Conservation (phyloP, 2,797 vertebrate genomes). For the Clarias fuscus region DNA sequence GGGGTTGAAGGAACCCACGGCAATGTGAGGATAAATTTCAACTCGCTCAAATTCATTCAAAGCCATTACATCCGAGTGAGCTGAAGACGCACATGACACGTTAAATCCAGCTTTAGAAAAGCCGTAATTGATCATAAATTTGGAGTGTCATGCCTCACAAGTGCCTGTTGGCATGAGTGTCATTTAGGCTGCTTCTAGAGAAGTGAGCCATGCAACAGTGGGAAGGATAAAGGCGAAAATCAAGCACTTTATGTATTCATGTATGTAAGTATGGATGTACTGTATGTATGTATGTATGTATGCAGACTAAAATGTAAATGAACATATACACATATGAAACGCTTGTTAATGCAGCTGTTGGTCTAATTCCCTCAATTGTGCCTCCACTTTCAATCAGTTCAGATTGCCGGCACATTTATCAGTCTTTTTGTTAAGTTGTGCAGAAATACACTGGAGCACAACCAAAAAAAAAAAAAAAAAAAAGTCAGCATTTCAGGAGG, state of each 20-base stretch:
- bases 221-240: constrained; percentile 13
- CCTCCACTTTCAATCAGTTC: background rate
- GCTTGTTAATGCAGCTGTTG: background rate
- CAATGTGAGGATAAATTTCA: constrained; percentile 86
- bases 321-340: background rate
- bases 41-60: constrained; percentile 76
- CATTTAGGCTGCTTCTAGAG: constrained; percentile 39
- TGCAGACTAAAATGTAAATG: background rate
- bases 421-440: background rate
- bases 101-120: constrained; percentile 80
- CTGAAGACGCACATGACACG: constrained; percentile 76
- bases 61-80: constrained; percentile 83
- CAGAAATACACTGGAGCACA: background rate
- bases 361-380: background rate
- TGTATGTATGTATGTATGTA: background rate
- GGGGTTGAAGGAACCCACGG: constrained; percentile 86
- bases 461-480: too few species aligned
- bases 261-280: background rate
- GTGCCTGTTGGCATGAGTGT: constrained; percentile 60
- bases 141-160: constrained; percentile 62
- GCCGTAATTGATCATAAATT: constrained; percentile 78
- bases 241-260: background rate
- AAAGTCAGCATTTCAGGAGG: too few species aligned
- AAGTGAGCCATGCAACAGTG: background rate
- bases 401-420: background rate